Conservation (phyloP, 2,888 invertebrate species). For the Gasteruption jaculator region DNA sequence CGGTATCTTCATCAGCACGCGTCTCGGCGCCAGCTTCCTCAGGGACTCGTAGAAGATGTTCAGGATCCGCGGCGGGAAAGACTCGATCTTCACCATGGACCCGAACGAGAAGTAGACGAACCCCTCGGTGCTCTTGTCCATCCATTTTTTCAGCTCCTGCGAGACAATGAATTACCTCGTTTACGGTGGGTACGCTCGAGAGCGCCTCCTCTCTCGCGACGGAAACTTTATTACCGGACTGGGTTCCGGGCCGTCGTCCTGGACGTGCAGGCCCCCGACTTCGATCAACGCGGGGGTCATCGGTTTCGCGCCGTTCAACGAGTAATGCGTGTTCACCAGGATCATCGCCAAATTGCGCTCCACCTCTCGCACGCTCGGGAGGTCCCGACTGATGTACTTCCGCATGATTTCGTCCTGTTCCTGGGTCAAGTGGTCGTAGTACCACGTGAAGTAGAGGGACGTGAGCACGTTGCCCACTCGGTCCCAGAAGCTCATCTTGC, state of each 20-base stretch:
- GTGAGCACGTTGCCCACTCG: slow-evolving; percentile 31
- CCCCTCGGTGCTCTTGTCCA: slow-evolving; percentile 40
- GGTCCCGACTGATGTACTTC: slow-evolving; percentile 29
- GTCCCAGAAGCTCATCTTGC: slow-evolving; percentile 32
- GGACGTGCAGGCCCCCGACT: slow-evolving; percentile 57
- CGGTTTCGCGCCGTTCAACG: slow-evolving; percentile 52
- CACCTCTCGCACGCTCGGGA: slow-evolving; percentile 49
- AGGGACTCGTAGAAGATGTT: slow-evolving; percentile 34
- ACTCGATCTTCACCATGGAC: slow-evolving; percentile 40
- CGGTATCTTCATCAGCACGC: slow-evolving; percentile 38
- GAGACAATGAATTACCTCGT: slow-evolving; percentile 4
- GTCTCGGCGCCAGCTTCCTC: slow-evolving; percentile 36
- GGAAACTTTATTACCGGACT: slow-evolving; percentile 25
- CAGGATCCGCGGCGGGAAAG: slow-evolving; percentile 30
- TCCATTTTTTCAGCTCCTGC: slow-evolving; percentile 41
- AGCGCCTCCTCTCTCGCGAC: too few species aligned
- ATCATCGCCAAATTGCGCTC: slow-evolving; percentile 53
- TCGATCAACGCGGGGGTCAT: slow-evolving; percentile 52
- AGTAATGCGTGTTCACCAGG: slow-evolving; percentile 54
- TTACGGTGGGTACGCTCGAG: too few species aligned
- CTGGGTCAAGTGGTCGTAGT: slow-evolving; percentile 17
- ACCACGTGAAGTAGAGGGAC: slow-evolving; percentile 18
- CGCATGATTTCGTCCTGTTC: slow-evolving; percentile 29
- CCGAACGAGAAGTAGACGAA: slow-evolving; percentile 46
- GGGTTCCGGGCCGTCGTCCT: slow-evolving; percentile 31